A percentile compares a stretch with the other conserved stretches of the same genome.
Conservation (phyloP, 2,888 invertebrate species). For the Mesoligia furuncula region DNA sequence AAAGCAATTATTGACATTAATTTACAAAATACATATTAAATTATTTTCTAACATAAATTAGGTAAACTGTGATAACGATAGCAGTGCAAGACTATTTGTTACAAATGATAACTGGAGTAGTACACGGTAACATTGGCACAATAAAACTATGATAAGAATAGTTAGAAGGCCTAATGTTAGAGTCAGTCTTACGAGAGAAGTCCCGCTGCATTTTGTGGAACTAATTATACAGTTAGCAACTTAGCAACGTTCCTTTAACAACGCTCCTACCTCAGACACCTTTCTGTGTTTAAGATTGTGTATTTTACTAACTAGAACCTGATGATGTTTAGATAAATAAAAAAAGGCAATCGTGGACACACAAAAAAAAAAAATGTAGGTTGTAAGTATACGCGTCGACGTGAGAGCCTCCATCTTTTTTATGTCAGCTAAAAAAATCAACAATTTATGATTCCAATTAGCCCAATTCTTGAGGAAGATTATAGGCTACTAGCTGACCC, state of each 20-base stretch:
- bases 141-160: conserved; percentile 71
- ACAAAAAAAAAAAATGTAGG: too few species aligned
- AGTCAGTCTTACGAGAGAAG: too few species aligned
- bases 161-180: conserved; percentile 59
- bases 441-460: background rate
- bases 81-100: conserved; percentile 30
- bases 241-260: too few species aligned
- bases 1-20: conserved; percentile 7
- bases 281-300: background rate
- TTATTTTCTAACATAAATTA: conserved; percentile 25
- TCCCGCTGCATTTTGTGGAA: background rate
- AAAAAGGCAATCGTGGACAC: too few species aligned
- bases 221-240: background rate
- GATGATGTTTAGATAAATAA: too few species aligned
- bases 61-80: conserved; percentile 33
- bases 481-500: too few species aligned
- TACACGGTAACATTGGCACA: conserved; percentile 73
- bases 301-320: background rate
- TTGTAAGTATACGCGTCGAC: too few species aligned
- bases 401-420: too few species aligned
- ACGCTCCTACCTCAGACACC: too few species aligned
- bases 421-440: background rate
- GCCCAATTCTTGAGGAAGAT: too few species aligned
- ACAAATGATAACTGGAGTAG: conserved; percentile 46
- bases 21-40: conserved; percentile 7